phyloP scores from a whole-genome alignment of 1,140 invertebrate species.

The Euschistus heros region DNA sequence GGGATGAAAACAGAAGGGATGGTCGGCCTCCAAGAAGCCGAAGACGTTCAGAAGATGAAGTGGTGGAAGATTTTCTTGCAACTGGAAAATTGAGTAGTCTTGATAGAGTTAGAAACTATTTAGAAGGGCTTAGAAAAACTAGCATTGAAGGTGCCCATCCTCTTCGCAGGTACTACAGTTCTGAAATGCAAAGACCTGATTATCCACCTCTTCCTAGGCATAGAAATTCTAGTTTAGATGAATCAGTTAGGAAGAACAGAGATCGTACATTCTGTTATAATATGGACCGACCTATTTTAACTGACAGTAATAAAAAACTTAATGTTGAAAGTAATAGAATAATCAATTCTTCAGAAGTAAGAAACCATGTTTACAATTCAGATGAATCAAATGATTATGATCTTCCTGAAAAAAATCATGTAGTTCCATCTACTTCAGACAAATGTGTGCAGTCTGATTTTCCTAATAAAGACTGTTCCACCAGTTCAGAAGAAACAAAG shows the following conservation, averaged over 20 bases:
- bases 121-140: slow-evolving; percentile 11
- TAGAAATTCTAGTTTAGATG: slow-evolving; percentile 11
- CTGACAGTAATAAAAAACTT: too few species aligned
- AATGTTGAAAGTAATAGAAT: too few species aligned
- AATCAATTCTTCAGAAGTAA: too few species aligned
- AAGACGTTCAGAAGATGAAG: slow-evolving; percentile 13
- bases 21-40: slow-evolving; percentile 10
- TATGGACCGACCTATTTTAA: too few species aligned
- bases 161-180: slow-evolving; percentile 6
- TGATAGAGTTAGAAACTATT: slow-evolving; percentile 22
- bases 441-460: not conserved
- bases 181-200: not conserved
- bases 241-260: not conserved
- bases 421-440: not conserved
- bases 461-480: not conserved
- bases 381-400: not conserved
- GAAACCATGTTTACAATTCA: too few species aligned
- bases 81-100: slow-evolving; percentile 20
- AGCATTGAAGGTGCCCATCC: slow-evolving; percentile 1
- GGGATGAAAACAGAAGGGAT: slow-evolving; percentile 12
- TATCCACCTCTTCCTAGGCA: slow-evolving; percentile 2
- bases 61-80: slow-evolving; percentile 10
- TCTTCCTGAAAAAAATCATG: not conserved
- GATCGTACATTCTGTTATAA: too few species aligned
- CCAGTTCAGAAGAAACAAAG: not conserved